Conservation (phyloP, 2,888 invertebrate species). For the Oxycera nigricornis region DNA sequence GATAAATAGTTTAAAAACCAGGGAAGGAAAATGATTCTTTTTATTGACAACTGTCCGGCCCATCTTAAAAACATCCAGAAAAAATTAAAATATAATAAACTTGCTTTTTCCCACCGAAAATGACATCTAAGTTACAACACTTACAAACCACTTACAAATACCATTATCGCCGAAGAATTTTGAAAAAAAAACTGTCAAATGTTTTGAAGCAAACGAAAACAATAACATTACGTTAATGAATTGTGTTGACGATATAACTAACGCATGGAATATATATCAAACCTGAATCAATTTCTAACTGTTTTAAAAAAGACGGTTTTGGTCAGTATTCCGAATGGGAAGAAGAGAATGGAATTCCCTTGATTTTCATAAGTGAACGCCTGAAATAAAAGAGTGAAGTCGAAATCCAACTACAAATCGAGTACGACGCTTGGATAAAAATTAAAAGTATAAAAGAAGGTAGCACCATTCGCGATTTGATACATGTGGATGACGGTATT, state of each 20-base stretch:
- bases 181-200: background rate
- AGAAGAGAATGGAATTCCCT: no score
- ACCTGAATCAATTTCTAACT: no score
- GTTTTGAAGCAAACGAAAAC: conserved; percentile 1
- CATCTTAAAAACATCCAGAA: background rate
- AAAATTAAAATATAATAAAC: background rate
- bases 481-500: background rate
- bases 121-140: conserved; percentile 11
- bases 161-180: background rate
- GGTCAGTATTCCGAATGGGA: no score
- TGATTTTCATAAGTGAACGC: no score
- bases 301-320: no score
- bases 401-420: no score
- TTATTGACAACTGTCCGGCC: background rate
- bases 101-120: background rate
- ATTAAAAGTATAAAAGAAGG: background rate
- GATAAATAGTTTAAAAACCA: conserved; percentile 1
- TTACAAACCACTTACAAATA: background rate
- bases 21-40: conserved; percentile 13
- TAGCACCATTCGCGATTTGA: background rate
- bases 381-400: no score
- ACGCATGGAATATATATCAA: no score
- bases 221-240: no score
- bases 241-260: no score
- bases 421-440: no score